Conservation (phyloP, 2,888 invertebrate species). For the Lucinisca nassula region DNA sequence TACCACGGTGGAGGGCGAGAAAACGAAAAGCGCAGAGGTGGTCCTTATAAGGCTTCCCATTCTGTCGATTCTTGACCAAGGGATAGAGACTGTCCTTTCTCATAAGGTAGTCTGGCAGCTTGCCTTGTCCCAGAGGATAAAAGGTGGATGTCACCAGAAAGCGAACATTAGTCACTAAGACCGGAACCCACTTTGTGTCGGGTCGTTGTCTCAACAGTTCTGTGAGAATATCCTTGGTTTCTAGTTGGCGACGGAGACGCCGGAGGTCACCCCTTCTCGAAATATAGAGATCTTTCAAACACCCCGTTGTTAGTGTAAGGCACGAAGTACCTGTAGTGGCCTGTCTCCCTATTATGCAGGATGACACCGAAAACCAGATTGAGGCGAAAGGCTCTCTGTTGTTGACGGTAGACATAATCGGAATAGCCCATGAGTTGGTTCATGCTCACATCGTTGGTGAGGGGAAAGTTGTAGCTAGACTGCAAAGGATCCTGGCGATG, state of each 20-base stretch:
- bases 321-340: slow-evolving; percentile 2
- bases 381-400: slow-evolving; percentile 22
- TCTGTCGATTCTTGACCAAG: slow-evolving; percentile 41
- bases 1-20: slow-evolving; percentile 33
- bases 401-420: not conserved
- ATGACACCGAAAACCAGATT: slow-evolving; percentile 29
- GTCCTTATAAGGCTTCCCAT: slow-evolving; percentile 28
- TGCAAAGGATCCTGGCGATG: not conserved
- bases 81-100: slow-evolving; percentile 33
- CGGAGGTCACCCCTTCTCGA: slow-evolving; percentile 7
- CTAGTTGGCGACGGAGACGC: not conserved
- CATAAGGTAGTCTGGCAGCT: slow-evolving; percentile 36
- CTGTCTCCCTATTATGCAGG: not conserved
- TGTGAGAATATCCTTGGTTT: not conserved
- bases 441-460: not conserved
- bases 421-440: slow-evolving; percentile 2
- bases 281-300: slow-evolving; percentile 15
- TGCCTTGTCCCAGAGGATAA: slow-evolving; percentile 44
- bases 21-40: slow-evolving; percentile 52
- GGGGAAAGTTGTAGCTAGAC: slow-evolving; percentile 3
- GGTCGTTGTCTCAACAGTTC: not conserved
- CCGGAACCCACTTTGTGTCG: slow-evolving; percentile 15
- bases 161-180: slow-evolving; percentile 36
- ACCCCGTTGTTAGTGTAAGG: slow-evolving; percentile 11
- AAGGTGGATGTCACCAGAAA: slow-evolving; percentile 21